Percentiles rank a stretch among this genome's conserved stretches.
Conservation (phyloP, 2,888 invertebrate genomes). For the Leucoma salicis region DNA sequence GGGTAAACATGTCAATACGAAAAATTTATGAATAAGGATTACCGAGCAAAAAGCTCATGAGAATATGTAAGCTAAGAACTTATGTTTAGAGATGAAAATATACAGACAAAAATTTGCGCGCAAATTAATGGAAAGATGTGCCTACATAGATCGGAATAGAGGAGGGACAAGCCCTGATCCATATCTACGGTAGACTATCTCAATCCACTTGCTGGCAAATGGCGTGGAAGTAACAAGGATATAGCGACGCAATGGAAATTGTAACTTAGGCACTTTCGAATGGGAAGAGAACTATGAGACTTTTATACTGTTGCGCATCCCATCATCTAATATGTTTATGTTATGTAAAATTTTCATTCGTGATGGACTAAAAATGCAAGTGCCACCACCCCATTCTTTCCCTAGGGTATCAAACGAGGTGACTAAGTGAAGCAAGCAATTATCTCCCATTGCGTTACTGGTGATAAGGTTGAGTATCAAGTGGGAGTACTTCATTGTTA, state of each 20-base stretch:
- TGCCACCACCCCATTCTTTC: too few relatives aligned
- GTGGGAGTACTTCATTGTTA: too few relatives aligned
- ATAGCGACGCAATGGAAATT: constrained; percentile 66
- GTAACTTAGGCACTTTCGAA: constrained; percentile 58
- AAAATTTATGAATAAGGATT: constrained; percentile 38
- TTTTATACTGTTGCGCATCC: constrained; percentile 34
- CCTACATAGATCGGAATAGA: constrained; percentile 59
- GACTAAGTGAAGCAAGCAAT: too few relatives aligned
- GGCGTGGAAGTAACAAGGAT: constrained; percentile 70
- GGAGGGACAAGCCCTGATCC: constrained; percentile 51
- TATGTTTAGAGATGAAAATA: constrained; percentile 13
- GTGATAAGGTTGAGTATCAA: too few relatives aligned
- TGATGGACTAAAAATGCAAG: too few relatives aligned
- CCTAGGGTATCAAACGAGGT: too few relatives aligned
- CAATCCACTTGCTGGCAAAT: constrained; percentile 76
- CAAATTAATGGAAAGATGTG: constrained; percentile 62
- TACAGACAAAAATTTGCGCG: constrained; percentile 28
- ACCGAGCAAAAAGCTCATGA: constrained; percentile 20
- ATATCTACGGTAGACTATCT: constrained; percentile 76
- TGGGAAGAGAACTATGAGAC: constrained; percentile 48
- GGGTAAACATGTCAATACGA: constrained; percentile 35
- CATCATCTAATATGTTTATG: background rate
- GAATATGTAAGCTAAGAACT: constrained; percentile 22
- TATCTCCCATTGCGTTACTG: too few relatives aligned
- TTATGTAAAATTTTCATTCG: background rate